These are phyloP conservation scores for Drosophila littoralis DNA, from an alignment of 1,140 invertebrate genomes.

Conservation along the genomic window DNA sequence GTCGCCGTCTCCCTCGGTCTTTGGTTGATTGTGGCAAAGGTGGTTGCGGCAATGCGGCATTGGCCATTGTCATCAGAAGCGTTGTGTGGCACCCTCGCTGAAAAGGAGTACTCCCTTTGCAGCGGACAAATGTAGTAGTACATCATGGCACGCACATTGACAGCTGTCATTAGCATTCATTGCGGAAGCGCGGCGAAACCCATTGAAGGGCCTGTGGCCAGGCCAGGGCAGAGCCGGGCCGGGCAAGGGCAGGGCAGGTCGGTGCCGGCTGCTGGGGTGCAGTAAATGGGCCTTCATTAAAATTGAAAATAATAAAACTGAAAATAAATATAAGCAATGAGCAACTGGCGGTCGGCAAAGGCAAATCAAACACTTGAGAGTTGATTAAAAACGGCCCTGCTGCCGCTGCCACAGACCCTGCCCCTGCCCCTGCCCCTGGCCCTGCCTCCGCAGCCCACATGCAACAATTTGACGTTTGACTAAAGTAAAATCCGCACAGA, in stretches of 20 bases:
- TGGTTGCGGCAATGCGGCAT: conserved; percentile 17
- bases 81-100: conserved; percentile 17
- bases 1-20: not conserved
- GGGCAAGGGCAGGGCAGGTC: not conserved
- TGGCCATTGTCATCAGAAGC: conserved; percentile 2
- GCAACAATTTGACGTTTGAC: conserved; percentile 78
- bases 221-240: not conserved
- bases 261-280: conserved; percentile 45
- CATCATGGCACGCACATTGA: conserved; percentile 78
- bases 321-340: conserved; percentile 62
- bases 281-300: conserved; percentile 77
- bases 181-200: conserved; percentile 67
- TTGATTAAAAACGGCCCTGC: conserved; percentile 66
- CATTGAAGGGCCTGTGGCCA: conserved; percentile 47
- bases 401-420: conserved; percentile 7
- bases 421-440: not conserved
- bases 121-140: conserved; percentile 38
- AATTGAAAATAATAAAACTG: conserved; percentile 80
- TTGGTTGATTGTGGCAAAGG: conserved; percentile 7
- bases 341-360: conserved; percentile 56
- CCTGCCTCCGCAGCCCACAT: conserved; percentile 56
- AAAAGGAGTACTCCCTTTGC: conserved; percentile 5
- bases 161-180: conserved; percentile 79
- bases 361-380: conserved; percentile 79
- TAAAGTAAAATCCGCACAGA: conserved; percentile 67